Base-by-base conservation (phyloP, 2,113 vertebrate genomes). In the Menidia beryllina region DNA sequence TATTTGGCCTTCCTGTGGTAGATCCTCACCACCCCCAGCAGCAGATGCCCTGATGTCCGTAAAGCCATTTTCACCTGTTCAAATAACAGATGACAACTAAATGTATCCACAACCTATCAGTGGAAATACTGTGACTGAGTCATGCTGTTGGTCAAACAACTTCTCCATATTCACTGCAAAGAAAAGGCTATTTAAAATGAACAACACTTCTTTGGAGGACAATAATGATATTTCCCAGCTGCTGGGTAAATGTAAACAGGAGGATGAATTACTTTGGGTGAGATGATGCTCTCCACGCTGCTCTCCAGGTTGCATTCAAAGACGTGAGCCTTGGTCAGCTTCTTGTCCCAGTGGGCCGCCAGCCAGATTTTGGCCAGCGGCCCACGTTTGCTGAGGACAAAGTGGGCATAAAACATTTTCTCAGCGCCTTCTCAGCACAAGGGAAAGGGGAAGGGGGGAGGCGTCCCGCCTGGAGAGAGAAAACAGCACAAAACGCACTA, bases 1-100 rank as follows among this genome's bases (percentile, higher is more conserved):
- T 99, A 99, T 65, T 98, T 98, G 83, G 97, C 97, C 94, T 99
- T 99, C 88, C 97, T 95, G 90, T 98, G 96, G 93, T 99, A 99
- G 93, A 99, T 99, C 88, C 97, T 95, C 89, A 99, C 97, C 86
- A 99, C 97, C 0, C 97, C 97, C 85, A 99, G 84, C 50, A 99
- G 93, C 69, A 99, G 95, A 80, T 99, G 97, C 64, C 97, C 97
- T 30, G 97, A 99, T 4, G 97, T 99, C 50, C 97, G 94, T 75
- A 99, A 91, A 1, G 97, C 97, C 97, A 99, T 99, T 90, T 99
- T 99, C 83, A 99, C 96, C 97, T 99, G 49, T 36, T 65, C 19
- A 20, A 34, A 21, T 21, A 7, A 38, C 21, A 14, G 5, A 48
- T 10, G 47, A 20, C 7, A 7, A 4, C 23, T 24, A 51, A 0